Base-by-base conservation (phyloP, 2,888 invertebrate genomes). In the Leptinotarsa peninsularis region DNA sequence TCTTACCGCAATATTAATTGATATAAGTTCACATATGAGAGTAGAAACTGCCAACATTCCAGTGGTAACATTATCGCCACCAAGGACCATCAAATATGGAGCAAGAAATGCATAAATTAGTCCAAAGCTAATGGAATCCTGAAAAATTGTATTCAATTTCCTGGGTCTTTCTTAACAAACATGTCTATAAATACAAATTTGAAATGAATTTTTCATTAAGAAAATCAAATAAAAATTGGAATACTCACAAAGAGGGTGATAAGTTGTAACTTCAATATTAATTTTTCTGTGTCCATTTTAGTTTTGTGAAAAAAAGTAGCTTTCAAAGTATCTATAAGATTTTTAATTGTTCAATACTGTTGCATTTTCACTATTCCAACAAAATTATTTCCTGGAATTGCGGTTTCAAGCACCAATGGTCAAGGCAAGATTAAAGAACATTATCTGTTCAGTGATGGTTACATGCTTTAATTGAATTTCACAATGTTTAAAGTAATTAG, bases 51-150 rank as follows among this genome's bases (percentile, higher is more conserved):
- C 73, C 43, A 81, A 73, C 60, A 79, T 73, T 70, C 82, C 81
- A 72, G 77, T 68, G 43, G 76, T 71, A 18, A 82, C n/a, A 72
- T 82, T 77, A 18, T 76, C 67, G 13, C 81, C 81, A 27, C 82
- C 82, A 43, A 82, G 71, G 66, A 72, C 63, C n/a, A 80, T 33
- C 21, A 82, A 49, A 74, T 82, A 81, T 4, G 82, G 79, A 23
- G 82, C 76, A 60, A 82, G 67, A 68, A 82, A 81, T n/a, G 76
- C 72, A 74, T 82, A 82, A 60, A 82, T 78, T 14, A 82, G 70
- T 10, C 82, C 82, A 78, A 79, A 82, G 56, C 80, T 78, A 27
- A 81, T 60, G 15, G 82, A 81, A 70, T 82, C 80, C 82, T 82
- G 43, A 27, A 72, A 78, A 76, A 52, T 63, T 52, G 52, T 70